Evolutionary conservation across 2,888 invertebrate species (phyloP).

Genomic region (Dicyrtomina minuta): DNA sequence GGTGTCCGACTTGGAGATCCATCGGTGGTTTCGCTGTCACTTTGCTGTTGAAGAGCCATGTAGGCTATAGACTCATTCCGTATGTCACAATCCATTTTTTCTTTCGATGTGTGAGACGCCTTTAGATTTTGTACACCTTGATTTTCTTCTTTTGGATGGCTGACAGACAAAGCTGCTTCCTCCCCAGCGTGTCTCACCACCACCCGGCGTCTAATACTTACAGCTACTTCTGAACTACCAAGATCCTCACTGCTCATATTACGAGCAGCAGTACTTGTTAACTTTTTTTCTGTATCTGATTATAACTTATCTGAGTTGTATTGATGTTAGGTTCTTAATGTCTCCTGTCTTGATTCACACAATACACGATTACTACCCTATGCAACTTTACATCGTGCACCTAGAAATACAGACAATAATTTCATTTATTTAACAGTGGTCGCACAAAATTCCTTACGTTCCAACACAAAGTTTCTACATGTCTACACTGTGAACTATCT

Average conservation of each 20-base stretch:
- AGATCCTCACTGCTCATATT: slow-evolving; percentile 35
- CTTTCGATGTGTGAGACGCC: neutral
- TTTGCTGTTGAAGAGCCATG: slow-evolving; percentile 8
- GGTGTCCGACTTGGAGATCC: slow-evolving; percentile 20
- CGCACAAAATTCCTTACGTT: too few relatives aligned
- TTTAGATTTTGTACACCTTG: neutral
- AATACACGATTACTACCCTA: too few relatives aligned
- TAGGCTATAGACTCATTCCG: slow-evolving; percentile 7
- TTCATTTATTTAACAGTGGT: too few relatives aligned
- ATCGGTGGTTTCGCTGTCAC: slow-evolving; percentile 19
- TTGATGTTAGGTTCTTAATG: too few relatives aligned
- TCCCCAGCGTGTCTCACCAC: neutral
- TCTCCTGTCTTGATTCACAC: too few relatives aligned
- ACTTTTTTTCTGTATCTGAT: neutral
- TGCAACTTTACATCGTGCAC: too few relatives aligned
- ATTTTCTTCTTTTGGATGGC: neutral
- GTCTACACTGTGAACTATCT: too few relatives aligned
- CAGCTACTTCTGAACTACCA: slow-evolving; percentile 8
- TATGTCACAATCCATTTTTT: neutral
- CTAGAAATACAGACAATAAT: too few relatives aligned
- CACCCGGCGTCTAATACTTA: slow-evolving; percentile 34
- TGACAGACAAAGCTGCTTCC: neutral
- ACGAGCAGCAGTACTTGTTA: neutral
- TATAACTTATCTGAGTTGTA: neutral
- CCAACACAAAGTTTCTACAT: too few relatives aligned